These are phyloP conservation scores for Tetranychus truncatus DNA, from an alignment of 2,888 invertebrate species.

Conservation along the genomic window DNA sequence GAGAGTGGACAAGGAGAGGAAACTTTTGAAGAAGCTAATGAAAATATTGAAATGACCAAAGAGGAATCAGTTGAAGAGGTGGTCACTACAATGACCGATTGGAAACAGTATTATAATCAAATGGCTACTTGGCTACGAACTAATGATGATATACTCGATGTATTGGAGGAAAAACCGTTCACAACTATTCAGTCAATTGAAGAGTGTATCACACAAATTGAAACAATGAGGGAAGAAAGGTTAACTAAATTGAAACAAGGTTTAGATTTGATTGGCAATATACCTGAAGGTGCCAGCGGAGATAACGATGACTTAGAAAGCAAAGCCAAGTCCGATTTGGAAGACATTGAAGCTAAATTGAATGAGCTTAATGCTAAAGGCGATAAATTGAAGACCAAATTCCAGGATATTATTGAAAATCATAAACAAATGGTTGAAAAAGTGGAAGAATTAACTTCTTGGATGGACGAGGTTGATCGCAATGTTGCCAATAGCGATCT, in stretches of 20 bases:
- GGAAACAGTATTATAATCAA: background rate
- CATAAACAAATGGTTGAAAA: slow-evolving; percentile 78
- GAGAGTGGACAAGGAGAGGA: slow-evolving; percentile 3
- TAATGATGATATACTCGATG: background rate
- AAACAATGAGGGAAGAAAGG: slow-evolving; percentile 6
- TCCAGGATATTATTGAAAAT: slow-evolving; percentile 50
- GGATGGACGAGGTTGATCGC: slow-evolving; percentile 72
- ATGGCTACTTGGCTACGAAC: background rate
- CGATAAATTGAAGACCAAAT: slow-evolving; percentile 39
- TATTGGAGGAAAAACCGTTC: background rate
- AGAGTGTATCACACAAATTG: background rate
- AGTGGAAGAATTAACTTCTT: slow-evolving; percentile 62
- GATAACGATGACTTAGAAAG: background rate
- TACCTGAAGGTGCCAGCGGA: background rate
- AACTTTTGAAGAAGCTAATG: background rate
- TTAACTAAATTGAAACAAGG: background rate
- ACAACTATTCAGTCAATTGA: background rate
- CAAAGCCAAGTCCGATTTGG: background rate
- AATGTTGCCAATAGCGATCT: slow-evolving; percentile 69
- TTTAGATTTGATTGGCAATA: background rate
- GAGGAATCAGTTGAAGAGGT: background rate
- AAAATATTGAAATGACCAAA: background rate
- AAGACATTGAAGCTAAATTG: slow-evolving; percentile 50
- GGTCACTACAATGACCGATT: background rate
- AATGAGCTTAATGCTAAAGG: slow-evolving; percentile 67